phyloP scores from a whole-genome alignment of 1,140 invertebrate species.

The Caenorhabditis elegans region WBcel235 BX284605.5:12691501-12692000 shows the following conservation, averaged over 20 bases:
- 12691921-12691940: slow-evolving; percentile 5
- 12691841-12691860: slow-evolving; percentile 43
- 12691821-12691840: slow-evolving; percentile 43
- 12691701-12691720: background rate
- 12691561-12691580: no score
- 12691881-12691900: slow-evolving; percentile 50
- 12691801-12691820: slow-evolving; percentile 10
- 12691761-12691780: background rate
- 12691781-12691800: background rate
- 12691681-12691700: background rate
- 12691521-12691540: no score
- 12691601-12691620: background rate
- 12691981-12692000: no score
- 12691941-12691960: slow-evolving; percentile 36
- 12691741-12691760: background rate
- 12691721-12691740: background rate
- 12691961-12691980: no score
- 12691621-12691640: background rate
- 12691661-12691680: background rate
- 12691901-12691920: slow-evolving; percentile 33
- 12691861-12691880: slow-evolving; percentile 46
- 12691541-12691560: no score
- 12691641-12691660: slow-evolving; percentile 8
- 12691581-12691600: no score
- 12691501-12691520: no score